These are phyloP conservation scores for Remorina albescens DNA, from an alignment of 2,797 vertebrate genomes.

Conservation along the genomic window DNA sequence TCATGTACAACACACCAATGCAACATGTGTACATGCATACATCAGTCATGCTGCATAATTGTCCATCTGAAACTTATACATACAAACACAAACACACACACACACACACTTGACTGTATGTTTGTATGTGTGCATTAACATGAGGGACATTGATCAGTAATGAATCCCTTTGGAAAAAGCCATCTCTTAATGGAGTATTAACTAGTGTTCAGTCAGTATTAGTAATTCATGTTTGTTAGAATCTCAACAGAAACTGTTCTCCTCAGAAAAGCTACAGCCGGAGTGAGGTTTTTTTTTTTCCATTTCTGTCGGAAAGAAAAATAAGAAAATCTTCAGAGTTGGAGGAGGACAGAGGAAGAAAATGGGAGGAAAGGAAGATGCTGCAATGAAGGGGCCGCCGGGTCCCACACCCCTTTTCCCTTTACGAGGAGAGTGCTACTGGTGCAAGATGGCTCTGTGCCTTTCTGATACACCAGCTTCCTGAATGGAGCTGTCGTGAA, in stretches of 20 bases:
- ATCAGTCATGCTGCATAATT: slow-evolving; percentile 53
- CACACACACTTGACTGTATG: slow-evolving; percentile 56
- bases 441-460: slow-evolving; percentile 88
- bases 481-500: slow-evolving; percentile 85
- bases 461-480: slow-evolving; percentile 89
- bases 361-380: slow-evolving; percentile 62
- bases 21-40: slow-evolving; percentile 45
- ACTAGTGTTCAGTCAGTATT: slow-evolving; percentile 84
- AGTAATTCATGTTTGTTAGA: slow-evolving; percentile 82
- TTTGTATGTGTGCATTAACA: slow-evolving; percentile 80
- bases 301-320: slow-evolving; percentile 87
- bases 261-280: slow-evolving; percentile 78
- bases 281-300: slow-evolving; percentile 84
- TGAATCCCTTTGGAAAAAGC: slow-evolving; percentile 88
- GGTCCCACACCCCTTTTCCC: slow-evolving; percentile 77
- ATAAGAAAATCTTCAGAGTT: slow-evolving; percentile 67
- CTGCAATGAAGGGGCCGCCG: slow-evolving; percentile 69
- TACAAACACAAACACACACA: slow-evolving; percentile 22
- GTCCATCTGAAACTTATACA: slow-evolving; percentile 27
- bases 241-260: slow-evolving; percentile 82
- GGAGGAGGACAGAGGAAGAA: slow-evolving; percentile 49
- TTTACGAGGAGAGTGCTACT: slow-evolving; percentile 87
- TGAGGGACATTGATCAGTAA: slow-evolving; percentile 77
- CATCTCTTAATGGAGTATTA: slow-evolving; percentile 86
- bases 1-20: slow-evolving; percentile 40